Base-by-base conservation (phyloP, 2,797 vertebrate genomes). In the Tragelaphus eurycerus region DNA sequence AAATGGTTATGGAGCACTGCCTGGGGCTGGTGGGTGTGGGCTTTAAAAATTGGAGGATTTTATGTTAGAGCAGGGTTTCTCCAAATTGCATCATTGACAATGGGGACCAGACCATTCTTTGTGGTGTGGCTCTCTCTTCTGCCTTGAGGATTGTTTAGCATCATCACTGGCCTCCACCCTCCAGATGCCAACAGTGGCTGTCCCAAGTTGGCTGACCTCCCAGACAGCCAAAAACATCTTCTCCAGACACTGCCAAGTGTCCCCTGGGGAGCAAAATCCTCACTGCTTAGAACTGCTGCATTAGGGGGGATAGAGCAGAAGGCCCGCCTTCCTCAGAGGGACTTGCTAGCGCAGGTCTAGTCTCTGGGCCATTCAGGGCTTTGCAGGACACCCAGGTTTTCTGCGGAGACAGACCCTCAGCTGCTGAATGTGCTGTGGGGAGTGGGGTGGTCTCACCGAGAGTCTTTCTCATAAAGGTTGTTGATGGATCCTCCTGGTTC, bases 61-160 rank as follows among this genome's bases (percentile, higher is more conserved):
- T 21, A 25, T 14, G 12, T 57, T 81, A 71, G 23, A 85, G 38
- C n/a, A 11, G 15, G 29, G 48, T 50, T 74, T 89, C 60, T 79
- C 34, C 31, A 5, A 83, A 23, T 52, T 7, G 38, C 48, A 1
- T 52, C 7, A 14, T 0, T 3, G 57, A 12, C 86, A 52, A 29
- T 46, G 57, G 0, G 4, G n/a, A 15, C 25, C 48, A 16, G 25
- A 48, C 38, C 17, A 59, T 6, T 50, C 55, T 79, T 67, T 50
- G 16, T 52, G 16, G n/a, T 9, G 6, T 2, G 29, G 79, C 1
- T 82, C 38, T 85, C 31, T 50, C 48, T 43, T 8, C 0, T 9
- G 0, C 15, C 0, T 3, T 7, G 55, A 27, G 23, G 48, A 11
- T 4, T 2, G 2, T 60, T 59, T 27, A 59, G 60, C 50, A 38